Evolutionary conservation across 2,888 invertebrate species (phyloP).

Genomic region (Drosophila atripex): DNA sequence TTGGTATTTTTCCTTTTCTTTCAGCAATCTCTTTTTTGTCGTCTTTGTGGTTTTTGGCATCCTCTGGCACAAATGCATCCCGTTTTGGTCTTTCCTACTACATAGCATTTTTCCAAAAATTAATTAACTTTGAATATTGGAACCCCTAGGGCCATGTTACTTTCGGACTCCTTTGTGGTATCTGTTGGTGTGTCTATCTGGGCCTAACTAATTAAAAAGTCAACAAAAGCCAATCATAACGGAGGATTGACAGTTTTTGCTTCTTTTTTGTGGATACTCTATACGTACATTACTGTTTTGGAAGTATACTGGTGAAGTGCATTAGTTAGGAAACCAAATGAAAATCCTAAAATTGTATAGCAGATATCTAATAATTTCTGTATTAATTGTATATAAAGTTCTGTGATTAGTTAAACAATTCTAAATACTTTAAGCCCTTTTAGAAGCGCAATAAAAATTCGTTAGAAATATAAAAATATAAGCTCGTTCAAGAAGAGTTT

Average conservation of each 20-base stretch:
- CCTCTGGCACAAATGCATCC: slow-evolving; percentile 49
- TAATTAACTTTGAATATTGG: slow-evolving; percentile 51
- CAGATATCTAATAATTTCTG: too few relatives aligned
- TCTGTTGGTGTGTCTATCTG: slow-evolving; percentile 32
- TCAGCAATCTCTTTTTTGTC: slow-evolving; percentile 38
- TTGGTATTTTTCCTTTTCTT: slow-evolving; percentile 14
- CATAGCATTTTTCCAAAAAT: slow-evolving; percentile 49
- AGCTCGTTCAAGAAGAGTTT: slow-evolving; percentile 40
- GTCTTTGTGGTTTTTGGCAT: slow-evolving; percentile 28
- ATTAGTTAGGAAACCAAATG: too few relatives aligned
- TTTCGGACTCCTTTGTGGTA: slow-evolving; percentile 50
- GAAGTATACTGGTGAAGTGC: background rate
- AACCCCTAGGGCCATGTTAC: slow-evolving; percentile 16
- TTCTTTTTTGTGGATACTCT: background rate
- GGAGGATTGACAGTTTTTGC: slow-evolving; percentile 39
- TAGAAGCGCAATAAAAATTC: background rate
- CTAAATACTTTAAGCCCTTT: background rate
- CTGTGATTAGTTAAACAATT: too few relatives aligned
- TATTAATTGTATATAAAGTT: too few relatives aligned
- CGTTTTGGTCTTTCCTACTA: slow-evolving; percentile 39
- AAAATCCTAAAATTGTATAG: too few relatives aligned
- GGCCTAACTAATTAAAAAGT: slow-evolving; percentile 68
- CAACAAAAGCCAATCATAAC: slow-evolving; percentile 68
- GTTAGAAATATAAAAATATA: background rate
- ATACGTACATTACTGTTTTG: background rate